A percentile compares a stretch with the other conserved stretches of the same genome.
These are phyloP conservation scores for Penaeus chinensis DNA, from an alignment of 1,140 invertebrate genomes.

Conservation along the genomic window DNA sequence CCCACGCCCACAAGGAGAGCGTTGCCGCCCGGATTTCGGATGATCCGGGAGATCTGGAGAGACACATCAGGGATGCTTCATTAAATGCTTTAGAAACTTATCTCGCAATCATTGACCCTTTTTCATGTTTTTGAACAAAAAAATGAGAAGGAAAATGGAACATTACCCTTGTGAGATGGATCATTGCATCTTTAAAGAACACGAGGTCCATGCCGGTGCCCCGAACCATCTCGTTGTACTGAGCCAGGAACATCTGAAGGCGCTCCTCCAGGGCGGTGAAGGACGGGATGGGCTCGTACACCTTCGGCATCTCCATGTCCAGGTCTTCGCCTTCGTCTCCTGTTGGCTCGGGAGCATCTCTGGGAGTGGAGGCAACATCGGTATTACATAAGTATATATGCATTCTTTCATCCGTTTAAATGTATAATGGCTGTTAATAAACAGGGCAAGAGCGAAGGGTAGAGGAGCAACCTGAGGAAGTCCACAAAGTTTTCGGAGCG, in stretches of 20 bases:
- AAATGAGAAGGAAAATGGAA: too few relatives aligned
- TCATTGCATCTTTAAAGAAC: conserved; percentile 98
- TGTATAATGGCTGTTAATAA: too few relatives aligned
- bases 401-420: too few relatives aligned
- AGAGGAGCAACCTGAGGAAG: conserved; percentile 80
- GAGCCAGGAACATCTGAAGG: conserved; percentile 91
- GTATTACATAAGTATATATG: too few relatives aligned
- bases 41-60: conserved; percentile 86
- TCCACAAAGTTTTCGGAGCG: conserved; percentile 87
- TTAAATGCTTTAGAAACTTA: neutral
- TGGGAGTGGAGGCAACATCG: conserved; percentile 65
- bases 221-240: conserved; percentile 96
- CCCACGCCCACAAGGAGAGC: conserved; percentile 96
- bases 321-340: conserved; percentile 96
- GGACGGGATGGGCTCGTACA: conserved; percentile 89
- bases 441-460: too few relatives aligned
- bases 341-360: conserved; percentile 96
- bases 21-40: conserved; percentile 93
- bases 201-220: conserved; percentile 97
- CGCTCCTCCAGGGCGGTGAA: conserved; percentile 83
- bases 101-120: too few relatives aligned
- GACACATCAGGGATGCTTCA: neutral
- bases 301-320: conserved; percentile 94
- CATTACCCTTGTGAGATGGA: conserved; percentile 87
- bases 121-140: too few relatives aligned